These are phyloP conservation scores for Plectropomus leopardus DNA, from an alignment of 2,113 vertebrate genomes.

Conservation along the genomic window DNA sequence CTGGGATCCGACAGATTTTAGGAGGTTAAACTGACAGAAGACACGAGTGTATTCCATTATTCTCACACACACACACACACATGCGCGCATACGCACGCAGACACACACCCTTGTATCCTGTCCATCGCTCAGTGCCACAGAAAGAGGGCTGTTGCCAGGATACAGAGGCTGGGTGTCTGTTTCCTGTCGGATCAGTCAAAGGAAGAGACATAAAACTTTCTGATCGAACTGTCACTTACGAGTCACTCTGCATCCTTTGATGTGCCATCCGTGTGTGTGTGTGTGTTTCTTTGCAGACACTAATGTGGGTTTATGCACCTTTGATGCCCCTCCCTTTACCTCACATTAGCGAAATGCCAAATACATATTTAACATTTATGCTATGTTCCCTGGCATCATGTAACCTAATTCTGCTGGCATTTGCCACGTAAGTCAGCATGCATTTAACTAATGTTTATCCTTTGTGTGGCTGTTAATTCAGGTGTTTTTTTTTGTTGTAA, in stretches of 20 bases:
- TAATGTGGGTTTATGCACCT: constrained; percentile 32
- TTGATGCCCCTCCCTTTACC: constrained; percentile 1
- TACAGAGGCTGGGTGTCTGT: constrained; percentile 66
- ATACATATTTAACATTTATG: constrained; percentile 66
- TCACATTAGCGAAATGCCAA: constrained; percentile 63
- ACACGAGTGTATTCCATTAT: constrained; percentile 35
- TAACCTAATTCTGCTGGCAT: constrained; percentile 55
- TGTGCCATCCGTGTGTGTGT: constrained; percentile 16
- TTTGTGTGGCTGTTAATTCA: neutral
- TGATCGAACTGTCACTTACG: constrained; percentile 69
- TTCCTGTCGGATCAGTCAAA: constrained; percentile 74
- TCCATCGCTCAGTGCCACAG: constrained; percentile 60
- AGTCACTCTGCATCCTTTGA: constrained; percentile 46
- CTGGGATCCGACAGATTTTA: constrained; percentile 31
- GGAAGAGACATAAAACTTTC: constrained; percentile 67
- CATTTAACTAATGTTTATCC: constrained; percentile 14
- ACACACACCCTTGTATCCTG: constrained; percentile 56
- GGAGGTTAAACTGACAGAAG: constrained; percentile 46
- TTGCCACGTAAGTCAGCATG: constrained; percentile 42
- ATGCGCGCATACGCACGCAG: constrained; percentile 12
- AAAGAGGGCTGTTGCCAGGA: constrained; percentile 75
- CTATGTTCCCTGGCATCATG: constrained; percentile 21
- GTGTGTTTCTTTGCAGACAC: constrained; percentile 6
- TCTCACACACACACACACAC: constrained; percentile 23
- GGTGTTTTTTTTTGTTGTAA: no score